Base-by-base conservation (phyloP, 2,797 vertebrate genomes). In the Eupleurogrammus muticus region DNA sequence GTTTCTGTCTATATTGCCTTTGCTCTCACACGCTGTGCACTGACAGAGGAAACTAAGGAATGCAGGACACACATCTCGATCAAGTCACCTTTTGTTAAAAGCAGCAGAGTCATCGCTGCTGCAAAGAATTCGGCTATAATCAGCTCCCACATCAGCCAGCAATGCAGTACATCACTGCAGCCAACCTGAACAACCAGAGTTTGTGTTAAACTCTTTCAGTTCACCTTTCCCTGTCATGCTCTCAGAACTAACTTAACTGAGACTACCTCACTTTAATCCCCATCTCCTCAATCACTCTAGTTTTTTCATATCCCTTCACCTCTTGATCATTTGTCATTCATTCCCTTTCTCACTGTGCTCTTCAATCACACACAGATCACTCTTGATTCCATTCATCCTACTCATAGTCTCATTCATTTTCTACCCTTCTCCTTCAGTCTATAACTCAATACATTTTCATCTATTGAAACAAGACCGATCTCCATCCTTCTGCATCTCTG, bases 261-360 rank as follows among this genome's bases (percentile, higher is more conserved):
- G 57, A 82, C 62, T 49, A 73, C 74, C 63, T 81, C 55, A 60
- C 65, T 57, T 76, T 68, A 16, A 70, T 77, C 75, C 55, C 77
- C 35, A 58, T 63, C 82, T 69, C 54, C 55, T 83, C 73, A 65
- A 82, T 86, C 85, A 83, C 71, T 70, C 65, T 24, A 16, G 49
- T 66, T 17, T 3, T 63, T 63, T 82, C 75, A 56, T 64, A 75
- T 75, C 67, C 80, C 62, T 68, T 58, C 63, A 75, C 66, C 67
- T 83, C 81, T 76, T 80, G 68, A 80, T 86, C 85, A 81, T 91
- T 85, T 82, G 82, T 90, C 84, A 88, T 82, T 76, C 79, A 69
- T 75, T 86, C 73, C 53, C 75, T 77, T 77, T 54, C 61, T 80
- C 70, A 75, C 73, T 80, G 77, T 82, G 74, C 80, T 69, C 77